These are phyloP conservation scores for Thera britannica DNA, from an alignment of 2,888 invertebrate genomes.

Conservation along the genomic window DNA sequence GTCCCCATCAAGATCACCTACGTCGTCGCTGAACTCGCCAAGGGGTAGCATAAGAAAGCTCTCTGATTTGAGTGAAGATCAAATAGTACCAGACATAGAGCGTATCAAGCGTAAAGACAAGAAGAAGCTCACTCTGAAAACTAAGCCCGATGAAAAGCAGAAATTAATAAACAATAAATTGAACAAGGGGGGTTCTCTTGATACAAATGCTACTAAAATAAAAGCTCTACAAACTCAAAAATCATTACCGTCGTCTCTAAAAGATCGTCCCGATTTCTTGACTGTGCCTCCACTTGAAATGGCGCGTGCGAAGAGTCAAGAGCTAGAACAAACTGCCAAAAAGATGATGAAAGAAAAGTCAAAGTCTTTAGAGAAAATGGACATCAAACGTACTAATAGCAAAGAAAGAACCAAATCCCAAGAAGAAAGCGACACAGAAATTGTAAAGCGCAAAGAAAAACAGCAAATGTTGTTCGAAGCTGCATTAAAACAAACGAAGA, in stretches of 20 bases:
- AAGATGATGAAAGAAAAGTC: conserved; percentile 87
- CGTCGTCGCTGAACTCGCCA: conserved; percentile 81
- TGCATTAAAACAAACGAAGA: conserved; percentile 90
- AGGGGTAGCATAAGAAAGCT: conserved; percentile 80
- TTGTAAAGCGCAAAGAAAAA: conserved; percentile 89
- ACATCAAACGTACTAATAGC: conserved; percentile 82
- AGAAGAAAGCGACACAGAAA: conserved; percentile 89
- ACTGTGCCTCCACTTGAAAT: conserved; percentile 83
- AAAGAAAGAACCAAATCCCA: conserved; percentile 89
- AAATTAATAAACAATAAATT: conserved; percentile 65
- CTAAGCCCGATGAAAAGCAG: conserved; percentile 77
- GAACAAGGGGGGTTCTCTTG: conserved; percentile 79
- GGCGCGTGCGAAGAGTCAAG: conserved; percentile 86
- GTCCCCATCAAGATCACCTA: conserved; percentile 80
- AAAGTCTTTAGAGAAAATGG: conserved; percentile 87
- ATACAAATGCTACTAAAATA: conserved; percentile 77
- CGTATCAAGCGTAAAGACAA: conserved; percentile 80
- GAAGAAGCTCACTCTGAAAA: conserved; percentile 75
- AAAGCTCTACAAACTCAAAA: conserved; percentile 81
- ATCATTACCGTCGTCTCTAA: conserved; percentile 82
- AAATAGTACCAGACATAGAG: conserved; percentile 80
- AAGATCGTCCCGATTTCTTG: conserved; percentile 80
- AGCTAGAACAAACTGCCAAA: conserved; percentile 82
- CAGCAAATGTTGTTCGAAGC: conserved; percentile 91
- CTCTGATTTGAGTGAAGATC: conserved; percentile 81